phyloP scores from a whole-genome alignment of 2,113 vertebrate genomes.

The Pycnonotus jocosus region DNA sequence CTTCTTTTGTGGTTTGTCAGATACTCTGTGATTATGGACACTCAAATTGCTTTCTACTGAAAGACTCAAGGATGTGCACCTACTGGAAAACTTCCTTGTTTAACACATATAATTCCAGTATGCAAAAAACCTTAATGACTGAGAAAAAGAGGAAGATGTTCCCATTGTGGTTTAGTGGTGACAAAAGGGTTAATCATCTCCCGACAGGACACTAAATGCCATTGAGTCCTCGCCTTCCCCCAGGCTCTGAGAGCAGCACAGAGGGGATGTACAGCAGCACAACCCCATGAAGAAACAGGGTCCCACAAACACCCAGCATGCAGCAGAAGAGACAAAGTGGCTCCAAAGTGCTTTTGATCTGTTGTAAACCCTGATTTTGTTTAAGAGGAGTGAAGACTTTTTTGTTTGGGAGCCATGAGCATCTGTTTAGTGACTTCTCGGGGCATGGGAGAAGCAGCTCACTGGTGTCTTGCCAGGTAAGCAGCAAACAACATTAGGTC shows the following conservation, averaged over 20 bases:
- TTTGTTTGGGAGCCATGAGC: not conserved
- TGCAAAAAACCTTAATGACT: constrained; percentile 51
- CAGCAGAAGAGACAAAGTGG: not conserved
- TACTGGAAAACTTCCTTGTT: constrained; percentile 46
- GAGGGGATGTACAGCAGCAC: not conserved
- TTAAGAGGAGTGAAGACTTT: not conserved
- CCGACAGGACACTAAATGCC: not conserved
- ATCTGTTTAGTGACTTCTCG: not conserved
- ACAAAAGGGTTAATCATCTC: constrained; percentile 41
- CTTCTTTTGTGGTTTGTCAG: constrained; percentile 37
- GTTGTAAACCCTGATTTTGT: not conserved
- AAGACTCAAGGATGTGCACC: not conserved
- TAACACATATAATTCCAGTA: constrained; percentile 10
- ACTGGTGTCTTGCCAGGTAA: constrained; percentile 21
- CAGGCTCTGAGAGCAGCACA: not conserved
- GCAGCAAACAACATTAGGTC: constrained; percentile 36
- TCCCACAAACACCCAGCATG: not conserved
- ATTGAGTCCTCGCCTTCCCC: not conserved
- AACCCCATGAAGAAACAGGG: not conserved
- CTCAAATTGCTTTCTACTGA: constrained; percentile 30
- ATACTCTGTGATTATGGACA: constrained; percentile 43
- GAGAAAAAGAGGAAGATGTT: constrained; percentile 45
- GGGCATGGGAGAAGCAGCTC: not conserved
- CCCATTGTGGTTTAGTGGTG: not conserved
- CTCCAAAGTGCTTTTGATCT: not conserved